Percentiles rank a stretch among this genome's conserved stretches.
These are phyloP conservation scores for Dicyrtoma fusca DNA, from an alignment of 2,888 invertebrate genomes.

Conservation along the genomic window DNA sequence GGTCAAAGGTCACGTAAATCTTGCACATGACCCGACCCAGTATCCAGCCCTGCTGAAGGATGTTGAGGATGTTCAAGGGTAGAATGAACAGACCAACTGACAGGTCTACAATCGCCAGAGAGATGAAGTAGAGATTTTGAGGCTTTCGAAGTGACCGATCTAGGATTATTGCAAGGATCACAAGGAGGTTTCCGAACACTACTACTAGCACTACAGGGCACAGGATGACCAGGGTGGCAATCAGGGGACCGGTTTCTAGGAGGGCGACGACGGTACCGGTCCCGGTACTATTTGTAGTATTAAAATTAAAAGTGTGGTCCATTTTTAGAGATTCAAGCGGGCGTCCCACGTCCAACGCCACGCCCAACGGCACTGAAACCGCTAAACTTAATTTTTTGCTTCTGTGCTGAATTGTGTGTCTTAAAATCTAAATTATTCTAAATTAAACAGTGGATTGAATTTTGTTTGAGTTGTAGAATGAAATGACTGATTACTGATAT, in stretches of 20 bases:
- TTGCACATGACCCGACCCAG: conserved; percentile 42
- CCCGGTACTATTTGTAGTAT: too few species aligned
- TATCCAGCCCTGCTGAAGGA: conserved; percentile 41
- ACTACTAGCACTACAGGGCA: conserved; percentile 32
- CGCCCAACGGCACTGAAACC: too few species aligned
- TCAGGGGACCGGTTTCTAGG: background rate
- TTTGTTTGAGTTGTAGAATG: too few species aligned
- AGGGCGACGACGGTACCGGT: too few species aligned
- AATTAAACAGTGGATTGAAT: too few species aligned
- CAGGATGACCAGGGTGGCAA: conserved; percentile 20
- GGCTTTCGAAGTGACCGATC: conserved; percentile 44
- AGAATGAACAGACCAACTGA: conserved; percentile 50
- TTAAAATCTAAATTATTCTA: too few species aligned
- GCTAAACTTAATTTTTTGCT: too few species aligned
- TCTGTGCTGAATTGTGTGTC: too few species aligned
- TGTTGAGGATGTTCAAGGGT: conserved; percentile 48
- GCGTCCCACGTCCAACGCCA: too few species aligned
- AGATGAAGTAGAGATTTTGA: conserved; percentile 50
- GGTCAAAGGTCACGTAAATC: conserved; percentile 49
- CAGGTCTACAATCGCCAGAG: conserved; percentile 50
- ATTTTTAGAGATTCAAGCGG: too few species aligned
- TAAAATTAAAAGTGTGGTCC: too few species aligned
- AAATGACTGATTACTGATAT: too few species aligned
- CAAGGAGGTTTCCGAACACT: conserved; percentile 51
- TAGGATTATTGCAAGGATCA: conserved; percentile 47